Conservation (phyloP, 2,113 vertebrate genomes). For the Halcyon malimbica region DNA sequence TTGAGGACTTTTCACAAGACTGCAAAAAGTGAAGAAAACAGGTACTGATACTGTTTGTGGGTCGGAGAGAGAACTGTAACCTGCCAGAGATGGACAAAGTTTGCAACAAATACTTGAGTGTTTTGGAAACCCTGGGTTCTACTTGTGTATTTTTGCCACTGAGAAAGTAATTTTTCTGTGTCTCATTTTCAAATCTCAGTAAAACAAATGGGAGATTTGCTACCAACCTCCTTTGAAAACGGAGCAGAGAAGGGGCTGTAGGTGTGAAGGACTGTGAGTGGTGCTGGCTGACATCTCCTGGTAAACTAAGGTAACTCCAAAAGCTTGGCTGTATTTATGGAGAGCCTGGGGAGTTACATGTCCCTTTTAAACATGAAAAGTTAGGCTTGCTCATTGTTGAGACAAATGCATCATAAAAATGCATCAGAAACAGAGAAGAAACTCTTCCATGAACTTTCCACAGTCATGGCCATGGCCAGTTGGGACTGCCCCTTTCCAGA, state of each 20-base stretch:
- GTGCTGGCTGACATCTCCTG: conserved; percentile 8
- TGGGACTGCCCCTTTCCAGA: not conserved
- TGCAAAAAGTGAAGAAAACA: not conserved
- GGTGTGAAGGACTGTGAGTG: not conserved
- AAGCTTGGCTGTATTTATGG: not conserved
- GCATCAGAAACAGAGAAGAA: not conserved
- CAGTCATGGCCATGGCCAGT: rapidly evolving
- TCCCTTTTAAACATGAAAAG: not conserved
- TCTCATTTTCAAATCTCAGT: not conserved
- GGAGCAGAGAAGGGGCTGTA: not conserved
- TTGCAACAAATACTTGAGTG: not conserved
- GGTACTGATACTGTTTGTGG: not conserved
- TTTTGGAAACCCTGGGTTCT: not conserved
- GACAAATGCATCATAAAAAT: not conserved
- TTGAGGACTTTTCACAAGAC: not conserved
- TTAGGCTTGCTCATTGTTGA: not conserved
- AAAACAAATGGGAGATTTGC: not conserved
- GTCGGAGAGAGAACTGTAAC: not conserved
- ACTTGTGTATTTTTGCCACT: not conserved
- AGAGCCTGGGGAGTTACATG: not conserved
- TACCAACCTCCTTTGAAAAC: not conserved
- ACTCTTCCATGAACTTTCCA: not conserved
- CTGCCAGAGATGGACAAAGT: not conserved
- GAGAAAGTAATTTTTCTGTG: not conserved
- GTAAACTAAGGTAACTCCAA: not conserved